Percentiles rank a stretch among this genome's conserved stretches.
These are phyloP conservation scores for Danio choprae DNA, from an alignment of 2,797 vertebrate species.

Conservation along the genomic window DNA sequence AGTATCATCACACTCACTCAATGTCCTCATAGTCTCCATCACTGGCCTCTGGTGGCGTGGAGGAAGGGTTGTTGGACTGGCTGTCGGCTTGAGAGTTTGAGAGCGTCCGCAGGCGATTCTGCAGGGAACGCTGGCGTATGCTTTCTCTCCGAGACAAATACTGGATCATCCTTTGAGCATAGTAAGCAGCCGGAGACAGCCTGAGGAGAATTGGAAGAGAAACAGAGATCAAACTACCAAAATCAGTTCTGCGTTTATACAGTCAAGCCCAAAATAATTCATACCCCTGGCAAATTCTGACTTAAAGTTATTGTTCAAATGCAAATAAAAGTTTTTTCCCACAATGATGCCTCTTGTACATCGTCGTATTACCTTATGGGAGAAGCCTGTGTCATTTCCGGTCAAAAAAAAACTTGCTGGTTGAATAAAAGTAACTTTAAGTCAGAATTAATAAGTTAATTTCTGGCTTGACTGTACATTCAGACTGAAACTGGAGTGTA, in stretches of 20 bases:
- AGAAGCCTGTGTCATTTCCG: too few species aligned
- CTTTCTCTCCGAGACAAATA: conserved; percentile 97
- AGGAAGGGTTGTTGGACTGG: conserved; percentile 82
- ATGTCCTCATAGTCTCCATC: conserved; percentile 98
- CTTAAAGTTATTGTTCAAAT: too few species aligned
- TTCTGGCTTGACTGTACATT: too few species aligned
- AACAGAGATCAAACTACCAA: background rate
- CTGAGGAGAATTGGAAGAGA: conserved; percentile 69
- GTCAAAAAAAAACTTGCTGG: too few species aligned
- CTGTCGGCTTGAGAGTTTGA: conserved; percentile 84
- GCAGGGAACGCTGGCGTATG: conserved; percentile 97
- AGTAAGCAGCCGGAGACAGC: conserved; percentile 97
- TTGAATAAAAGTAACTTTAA: too few species aligned
- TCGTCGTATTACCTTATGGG: too few species aligned
- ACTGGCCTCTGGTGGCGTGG: conserved; percentile 86
- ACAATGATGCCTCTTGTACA: too few species aligned
- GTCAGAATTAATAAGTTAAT: too few species aligned
- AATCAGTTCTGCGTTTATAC: background rate
- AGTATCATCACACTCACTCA: conserved; percentile 78
- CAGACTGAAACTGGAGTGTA: background rate
- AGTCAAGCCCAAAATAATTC: too few species aligned
- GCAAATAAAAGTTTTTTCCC: too few species aligned
- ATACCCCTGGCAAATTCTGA: too few species aligned
- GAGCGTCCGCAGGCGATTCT: conserved; percentile 92
- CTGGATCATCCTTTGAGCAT: conserved; percentile 99